Conservation (phyloP, 2,888 invertebrate species). For the Erpobdella octoculata region DNA sequence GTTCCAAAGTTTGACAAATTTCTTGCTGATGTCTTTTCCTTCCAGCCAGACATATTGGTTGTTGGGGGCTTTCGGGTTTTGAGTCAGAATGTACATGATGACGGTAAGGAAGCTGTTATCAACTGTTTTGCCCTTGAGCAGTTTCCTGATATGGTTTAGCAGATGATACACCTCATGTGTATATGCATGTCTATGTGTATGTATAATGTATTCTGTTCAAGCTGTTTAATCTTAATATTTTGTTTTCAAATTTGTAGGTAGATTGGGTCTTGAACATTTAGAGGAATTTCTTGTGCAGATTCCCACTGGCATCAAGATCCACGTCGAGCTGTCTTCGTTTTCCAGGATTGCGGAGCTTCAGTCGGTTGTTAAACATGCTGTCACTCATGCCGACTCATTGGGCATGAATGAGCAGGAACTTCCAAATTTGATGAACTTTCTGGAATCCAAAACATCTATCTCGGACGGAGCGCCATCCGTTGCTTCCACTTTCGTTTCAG, state of each 20-base stretch:
- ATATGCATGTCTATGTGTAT: no score
- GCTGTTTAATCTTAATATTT: neutral
- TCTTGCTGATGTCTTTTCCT: conserved; percentile 59
- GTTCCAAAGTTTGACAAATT: conserved; percentile 67
- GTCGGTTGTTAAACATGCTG: conserved; percentile 61
- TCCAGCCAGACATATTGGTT: conserved; percentile 66
- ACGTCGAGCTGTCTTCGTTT: conserved; percentile 80
- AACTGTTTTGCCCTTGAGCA: neutral
- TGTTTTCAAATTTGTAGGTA: neutral
- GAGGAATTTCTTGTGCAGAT: conserved; percentile 63
- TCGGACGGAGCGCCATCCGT: neutral
- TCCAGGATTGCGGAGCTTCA: conserved; percentile 64
- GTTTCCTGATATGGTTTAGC: neutral
- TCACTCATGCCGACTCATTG: conserved; percentile 70
- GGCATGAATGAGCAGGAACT: conserved; percentile 84
- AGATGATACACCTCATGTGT: no score
- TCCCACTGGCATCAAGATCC: conserved; percentile 59
- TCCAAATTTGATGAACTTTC: conserved; percentile 65
- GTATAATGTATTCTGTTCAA: conserved; percentile 32
- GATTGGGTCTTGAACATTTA: conserved; percentile 57
- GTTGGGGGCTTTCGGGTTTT: conserved; percentile 79
- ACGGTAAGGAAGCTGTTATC: conserved; percentile 51
- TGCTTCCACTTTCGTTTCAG: conserved; percentile 57
- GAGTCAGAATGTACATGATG: conserved; percentile 69
- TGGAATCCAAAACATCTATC: conserved; percentile 57